Base-by-base conservation (phyloP, 2,797 vertebrate species). In the Lepus oiostolus region DNA sequence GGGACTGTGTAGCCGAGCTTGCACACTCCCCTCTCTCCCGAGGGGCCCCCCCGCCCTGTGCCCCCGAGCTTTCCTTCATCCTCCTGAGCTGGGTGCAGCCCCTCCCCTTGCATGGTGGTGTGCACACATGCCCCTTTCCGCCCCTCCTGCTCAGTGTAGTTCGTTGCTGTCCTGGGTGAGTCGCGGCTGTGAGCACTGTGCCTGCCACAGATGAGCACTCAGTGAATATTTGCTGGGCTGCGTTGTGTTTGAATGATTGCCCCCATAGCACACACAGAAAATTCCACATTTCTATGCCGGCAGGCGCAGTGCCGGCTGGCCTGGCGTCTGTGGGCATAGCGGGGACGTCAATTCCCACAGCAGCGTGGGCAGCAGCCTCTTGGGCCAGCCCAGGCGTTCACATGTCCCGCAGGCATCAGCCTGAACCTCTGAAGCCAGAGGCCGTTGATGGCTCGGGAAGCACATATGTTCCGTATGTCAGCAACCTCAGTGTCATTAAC, bases 221-320 rank as follows among this genome's bases (percentile, higher is more conserved):
- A 3, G 12, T 42, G 62, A 52, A 84, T n/a, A 80, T 68, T 54
- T 72, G 85, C 38, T 38, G 47, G 35, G 17, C 12, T 72, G n/a
- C 63, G 47, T 30, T 87, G 87, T 35, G 85, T 88, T 87, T 94
- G 83, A 96, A 50, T 93, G 38, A 75, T 26, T 62, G n/a, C 12
- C 71, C 68, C 10, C 58, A 11, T 72, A 74, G 54, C 17, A 87
- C 58, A 24, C 2, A 16, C 12, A 54, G 79, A 35, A 38, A 65
- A 28, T 80, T 79, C 38, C 85, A 52, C 30, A 42, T 81, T 89
- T 93, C 81, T 91, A 38, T 72, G 87, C 76, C 58, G 71, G 88
- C 22, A 54, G 50, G 32, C 2, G 11, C 38, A 47, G 11, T 87
- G 74, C 35, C 92, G 84, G 71, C 82, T 84, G 83, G 58, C 9